Evolutionary conservation across 2,888 invertebrate species (phyloP), one percentile per base, ranked within the genome.

Genomic region (Fabriciana adippe): DNA sequence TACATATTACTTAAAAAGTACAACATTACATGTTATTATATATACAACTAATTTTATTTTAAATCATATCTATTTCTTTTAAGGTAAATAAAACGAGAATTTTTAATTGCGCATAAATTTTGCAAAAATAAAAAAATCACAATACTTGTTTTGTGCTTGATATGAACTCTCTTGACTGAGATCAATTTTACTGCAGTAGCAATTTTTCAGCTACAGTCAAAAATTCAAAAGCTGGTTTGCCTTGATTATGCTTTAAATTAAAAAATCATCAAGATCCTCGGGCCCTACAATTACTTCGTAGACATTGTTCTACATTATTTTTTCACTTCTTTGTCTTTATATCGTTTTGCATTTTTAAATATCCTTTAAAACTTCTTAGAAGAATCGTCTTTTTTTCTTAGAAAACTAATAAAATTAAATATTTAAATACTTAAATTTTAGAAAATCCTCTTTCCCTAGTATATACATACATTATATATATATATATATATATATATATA

Each of bases 111-210:
- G 35, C 35, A 41, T 41, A 41, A 8, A 41, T 41, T 41, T 8
- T 41, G 2, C 35, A 41, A 41, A 41, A 41, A 11, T 26, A 26
- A 21, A 57, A 53, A 57, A 47, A 59, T 11, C 35, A 11, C 35
- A 41, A 41, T 41, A 41, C 11, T 41, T 41, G 11, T 41, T 41
- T 41, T 41, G 35, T 41, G 35, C 35, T 41, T 41, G 35, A 41
- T 41, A 41, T 41, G 72, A 72, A 72, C 63, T 55, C 63, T 66
- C 64, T 67, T 59, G 66, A 65, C 45, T 54, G 61, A 61, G 14
- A 61, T 61, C 61, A 61, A 61, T 61, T 51, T n/a, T n/a, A n/a
- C 57, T 5, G 57, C 57, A 59, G 57, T 59, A 59, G 57, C 57
- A 59, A 59, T 59, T 50, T 61, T 61, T 61, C 61, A 61, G 61